Base-by-base conservation (phyloP, 2,113 vertebrate genomes). In the Poicephalus gulielmi region DNA sequence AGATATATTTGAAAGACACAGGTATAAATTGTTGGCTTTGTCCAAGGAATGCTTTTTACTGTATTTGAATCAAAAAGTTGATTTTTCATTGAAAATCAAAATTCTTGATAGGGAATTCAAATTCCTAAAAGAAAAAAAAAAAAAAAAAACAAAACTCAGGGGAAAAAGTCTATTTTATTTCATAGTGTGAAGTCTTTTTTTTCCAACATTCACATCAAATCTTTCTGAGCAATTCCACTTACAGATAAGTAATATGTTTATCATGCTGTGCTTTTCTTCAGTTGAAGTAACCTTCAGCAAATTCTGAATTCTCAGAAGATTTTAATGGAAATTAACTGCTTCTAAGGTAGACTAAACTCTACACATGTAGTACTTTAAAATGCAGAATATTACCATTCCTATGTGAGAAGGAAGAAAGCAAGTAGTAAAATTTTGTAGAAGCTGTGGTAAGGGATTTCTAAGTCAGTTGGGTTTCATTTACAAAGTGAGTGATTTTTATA, bases 391-490 rank as follows among this genome's bases (percentile, higher is more conserved):
- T 88, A n/a, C 31, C 14, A 57, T 80, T 88, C 31, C 37, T 44
- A 7, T 39, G 35, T 23, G 3, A 80, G 9, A 9, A 86, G 46
- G 33, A 49, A 50, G 31, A 83, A 83, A 37, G 77, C 27, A 66
- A 79, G 41, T 20, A 83, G 18, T 35, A 80, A 86, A 91, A 78
- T n/a, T 66, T 77, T 44, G 5, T 75, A 68, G 59, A 92, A 92
- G 43, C 39, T 78, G 9, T 17, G 44, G 47, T 68, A 71, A 70
- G 17, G 87, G 19, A 73, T 95, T 94, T 95, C 80, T 94, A 53
- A 94, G 46, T 71, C 77, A 77, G 64, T 67, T 95, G 90, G 77
- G 79, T 95, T 95, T 88, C 12, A 7, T 96, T 96, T 96, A 84
- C 18, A 50, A 83, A 41, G 66, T 24, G 11, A 96, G 37, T 81